Base-by-base conservation (phyloP, 64 coral and sea anemone genomes). In the Trachythela sp. region DNA sequence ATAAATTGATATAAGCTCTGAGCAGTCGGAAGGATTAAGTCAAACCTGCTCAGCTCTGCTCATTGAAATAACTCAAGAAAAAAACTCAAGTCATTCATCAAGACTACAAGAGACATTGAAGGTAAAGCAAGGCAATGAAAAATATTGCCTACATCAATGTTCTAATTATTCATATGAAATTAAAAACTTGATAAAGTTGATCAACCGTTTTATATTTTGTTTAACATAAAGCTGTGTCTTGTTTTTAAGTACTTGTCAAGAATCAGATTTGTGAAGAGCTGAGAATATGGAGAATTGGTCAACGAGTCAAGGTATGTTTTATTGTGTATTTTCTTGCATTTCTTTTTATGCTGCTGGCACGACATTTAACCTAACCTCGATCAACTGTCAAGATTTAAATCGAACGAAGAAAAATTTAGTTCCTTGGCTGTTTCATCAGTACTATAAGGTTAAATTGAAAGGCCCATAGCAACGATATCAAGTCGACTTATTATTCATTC, bases 21-120 rank as follows among this genome's bases (percentile, higher is more conserved):
- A 80, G 75, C 75, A 39, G 37, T 80, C 75, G 75, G 37, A 80
- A 80, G 33, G 75, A 80, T 80, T 80, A 80, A 80, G 34, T 80
- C 75, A 80, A 80, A 80, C 75, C 33, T 37, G 75, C 33, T 80
- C 75, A 37, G 27, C 33, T 80, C 33, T 80, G 75, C 33, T 64
- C 56, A 64, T 64, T 39, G 75, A 35, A 39, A 30, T 39, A 29
- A 5, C 13, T 35, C 13, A 36, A 35, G 15, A 36, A 35, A 80
- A 2, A 34, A 18, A 15, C 75, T 39, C 18, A 6, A 68, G 59
- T 68, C 18, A 31, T 68, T 68, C 59, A 68, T 68, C 59, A 31
- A 22, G 59, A 68, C 20, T 68, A n/a, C 59, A 5, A 31, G 42
- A 45, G 42, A 45, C 42, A 45, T 45, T 45, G 42, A 45, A 45